phyloP scores from a whole-genome alignment of 2,888 invertebrate genomes.

The Sinodicranocentrus sp. region DNA sequence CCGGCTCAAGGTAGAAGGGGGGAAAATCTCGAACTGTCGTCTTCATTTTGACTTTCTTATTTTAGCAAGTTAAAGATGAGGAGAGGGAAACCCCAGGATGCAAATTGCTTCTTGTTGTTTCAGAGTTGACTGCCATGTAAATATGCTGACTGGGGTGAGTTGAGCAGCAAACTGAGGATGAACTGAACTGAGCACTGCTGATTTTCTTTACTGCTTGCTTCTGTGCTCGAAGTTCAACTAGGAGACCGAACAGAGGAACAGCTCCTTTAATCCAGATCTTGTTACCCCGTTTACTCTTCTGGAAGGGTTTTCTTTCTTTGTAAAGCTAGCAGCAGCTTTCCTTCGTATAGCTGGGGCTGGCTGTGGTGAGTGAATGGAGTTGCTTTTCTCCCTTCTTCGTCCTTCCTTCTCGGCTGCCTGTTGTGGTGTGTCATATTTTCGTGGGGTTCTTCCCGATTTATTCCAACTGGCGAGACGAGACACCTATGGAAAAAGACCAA shows the following conservation, averaged over 20 bases:
- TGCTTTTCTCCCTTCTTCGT: constrained; percentile 1
- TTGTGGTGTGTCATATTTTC: constrained; percentile 57
- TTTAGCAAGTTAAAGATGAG: no score
- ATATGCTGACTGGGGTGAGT: not conserved
- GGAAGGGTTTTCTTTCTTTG: not conserved
- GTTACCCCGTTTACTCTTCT: no score
- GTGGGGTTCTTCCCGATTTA: constrained; percentile 41
- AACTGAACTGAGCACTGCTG: constrained; percentile 9
- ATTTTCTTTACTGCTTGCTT: constrained; percentile 9
- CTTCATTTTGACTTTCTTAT: no score
- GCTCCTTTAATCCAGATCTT: no score
- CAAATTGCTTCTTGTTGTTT: no score
- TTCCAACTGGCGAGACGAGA: constrained; percentile 8
- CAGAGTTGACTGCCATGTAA: no score
- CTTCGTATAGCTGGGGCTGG: not conserved
- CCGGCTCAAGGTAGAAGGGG: no score
- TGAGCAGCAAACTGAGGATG: not conserved
- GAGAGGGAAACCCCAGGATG: no score
- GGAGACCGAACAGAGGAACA: not conserved
- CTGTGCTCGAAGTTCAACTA: constrained; percentile 1
- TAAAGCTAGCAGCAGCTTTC: no score
- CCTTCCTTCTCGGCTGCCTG: constrained; percentile 27
- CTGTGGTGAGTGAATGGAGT: no score
- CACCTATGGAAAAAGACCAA: not conserved
- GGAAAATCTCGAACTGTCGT: no score